Evolutionary conservation across 2,797 vertebrate species (phyloP), one percentile per base, ranked within the genome.

Genomic region (Dendrocincla fuliginosa): DNA sequence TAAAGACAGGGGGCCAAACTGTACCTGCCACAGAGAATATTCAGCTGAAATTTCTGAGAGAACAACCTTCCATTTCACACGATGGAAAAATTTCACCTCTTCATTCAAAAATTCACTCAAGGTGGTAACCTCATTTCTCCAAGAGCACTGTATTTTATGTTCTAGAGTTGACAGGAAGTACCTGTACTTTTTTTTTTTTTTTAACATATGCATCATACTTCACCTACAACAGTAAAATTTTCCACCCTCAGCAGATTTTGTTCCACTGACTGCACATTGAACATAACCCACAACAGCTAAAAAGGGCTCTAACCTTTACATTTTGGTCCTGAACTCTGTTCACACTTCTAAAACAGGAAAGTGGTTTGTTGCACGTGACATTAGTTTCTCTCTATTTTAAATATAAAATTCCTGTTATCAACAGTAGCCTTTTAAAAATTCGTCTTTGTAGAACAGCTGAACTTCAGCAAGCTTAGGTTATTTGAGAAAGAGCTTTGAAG

Each of bases 231-330:
- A 79, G 63, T 76, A 89, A 88, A 6, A 70, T 56, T 94, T 97
- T 94, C 92, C 93, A 95, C 5, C 86, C 86, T 93, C 88, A 76
- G 59, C 39, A 64, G 53, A 79, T 60, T 88, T 84, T 73, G 33
- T 96, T 96, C 91, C 90, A 74, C 50, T 59, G 46, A 76, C 94
- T 87, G 23, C 85, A 89, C 67, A 79, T 69, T 12, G 83, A 91
- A 86, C 22, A 57, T 91, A 96, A 89, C 23, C 69, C 91, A 78
- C 84, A 60, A 28, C 19, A 84, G 37, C 70, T 82, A 76, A 90
- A 90, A 47, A 73, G 77, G 74, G 16, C 47, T 88, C 73, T 90
- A 79, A 94, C 77, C 70, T 94, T 90, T 63, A 55, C 50, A 24
- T 33, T 55, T 49, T 79, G 74, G 37, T 76, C 59, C 46, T 88